Conservation (phyloP, 2,888 invertebrate species). For the Diarsia rubi region DNA sequence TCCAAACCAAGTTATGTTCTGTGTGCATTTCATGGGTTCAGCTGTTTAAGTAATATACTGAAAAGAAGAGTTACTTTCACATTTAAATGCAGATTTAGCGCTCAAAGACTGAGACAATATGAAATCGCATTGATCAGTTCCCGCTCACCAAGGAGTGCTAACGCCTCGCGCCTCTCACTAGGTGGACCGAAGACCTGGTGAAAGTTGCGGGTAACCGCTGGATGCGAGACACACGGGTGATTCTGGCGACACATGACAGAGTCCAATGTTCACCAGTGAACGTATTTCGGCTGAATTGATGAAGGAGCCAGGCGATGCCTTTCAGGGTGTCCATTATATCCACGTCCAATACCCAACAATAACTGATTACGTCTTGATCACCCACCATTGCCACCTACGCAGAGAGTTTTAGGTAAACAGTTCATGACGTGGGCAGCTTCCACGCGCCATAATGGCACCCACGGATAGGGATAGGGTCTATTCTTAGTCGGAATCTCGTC, state of each 20-base stretch:
- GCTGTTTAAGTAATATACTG: neutral
- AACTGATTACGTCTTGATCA: conserved; percentile 1
- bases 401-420: conserved; percentile 25
- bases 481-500: conserved; percentile 21
- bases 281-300: no score
- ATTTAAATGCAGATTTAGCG: neutral
- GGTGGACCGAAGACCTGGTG: no score
- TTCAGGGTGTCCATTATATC: neutral
- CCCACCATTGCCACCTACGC: conserved; percentile 12
- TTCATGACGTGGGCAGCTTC: conserved; percentile 26
- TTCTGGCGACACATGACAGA: no score
- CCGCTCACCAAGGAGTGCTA: neutral
- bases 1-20: neutral
- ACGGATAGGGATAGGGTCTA: conserved; percentile 40
- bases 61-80: neutral
- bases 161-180: no score
- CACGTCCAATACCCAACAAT: neutral
- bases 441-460: conserved; percentile 5
- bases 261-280: no score
- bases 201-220: no score
- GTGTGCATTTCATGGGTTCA: neutral
- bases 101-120: neutral
- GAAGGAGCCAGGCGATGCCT: neutral
- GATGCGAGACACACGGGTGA: no score
- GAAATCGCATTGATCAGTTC: no score